A percentile compares a stretch with the other conserved stretches of the same genome.
phyloP scores from a whole-genome alignment of 2,888 invertebrate genomes.

The Caenorhabditis sulstoni region DNA sequence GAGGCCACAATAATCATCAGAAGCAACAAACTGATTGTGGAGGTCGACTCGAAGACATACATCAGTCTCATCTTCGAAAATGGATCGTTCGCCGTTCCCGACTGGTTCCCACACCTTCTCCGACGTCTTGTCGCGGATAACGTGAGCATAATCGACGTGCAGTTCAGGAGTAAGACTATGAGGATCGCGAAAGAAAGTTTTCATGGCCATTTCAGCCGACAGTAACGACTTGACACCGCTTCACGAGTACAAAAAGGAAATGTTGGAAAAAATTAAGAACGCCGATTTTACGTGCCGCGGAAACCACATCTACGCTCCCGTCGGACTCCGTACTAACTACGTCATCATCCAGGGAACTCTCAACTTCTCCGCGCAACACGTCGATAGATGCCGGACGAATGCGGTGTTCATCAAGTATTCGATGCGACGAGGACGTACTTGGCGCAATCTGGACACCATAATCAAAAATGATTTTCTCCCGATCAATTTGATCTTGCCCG shows the following conservation, averaged over 20 bases:
- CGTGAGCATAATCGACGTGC: slow-evolving; percentile 8
- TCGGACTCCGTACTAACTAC: neutral
- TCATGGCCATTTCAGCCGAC: slow-evolving; percentile 6
- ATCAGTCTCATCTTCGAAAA: neutral
- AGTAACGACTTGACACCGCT: neutral
- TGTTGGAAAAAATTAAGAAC: neutral
- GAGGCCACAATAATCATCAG: slow-evolving; percentile 6
- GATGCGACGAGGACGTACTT: no score
- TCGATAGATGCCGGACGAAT: neutral
- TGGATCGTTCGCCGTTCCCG: neutral
- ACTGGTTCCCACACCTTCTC: slow-evolving; percentile 22
- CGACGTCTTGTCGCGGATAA: neutral
- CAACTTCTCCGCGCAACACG: no score
- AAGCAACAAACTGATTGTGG: neutral
- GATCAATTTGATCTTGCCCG: no score
- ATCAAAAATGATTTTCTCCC: slow-evolving; percentile 14
- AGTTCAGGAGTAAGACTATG: slow-evolving; percentile 15
- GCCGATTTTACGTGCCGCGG: neutral
- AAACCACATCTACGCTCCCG: neutral
- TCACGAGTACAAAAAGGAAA: neutral
- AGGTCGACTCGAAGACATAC: slow-evolving; percentile 11
- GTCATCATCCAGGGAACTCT: neutral
- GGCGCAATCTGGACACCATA: no score
- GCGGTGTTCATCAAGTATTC: neutral
- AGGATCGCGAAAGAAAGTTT: neutral